Percentiles rank a stretch among this genome's conserved stretches.
phyloP scores from a whole-genome alignment of 2,888 invertebrate genomes.

The Macroteleia sp. region DNA sequence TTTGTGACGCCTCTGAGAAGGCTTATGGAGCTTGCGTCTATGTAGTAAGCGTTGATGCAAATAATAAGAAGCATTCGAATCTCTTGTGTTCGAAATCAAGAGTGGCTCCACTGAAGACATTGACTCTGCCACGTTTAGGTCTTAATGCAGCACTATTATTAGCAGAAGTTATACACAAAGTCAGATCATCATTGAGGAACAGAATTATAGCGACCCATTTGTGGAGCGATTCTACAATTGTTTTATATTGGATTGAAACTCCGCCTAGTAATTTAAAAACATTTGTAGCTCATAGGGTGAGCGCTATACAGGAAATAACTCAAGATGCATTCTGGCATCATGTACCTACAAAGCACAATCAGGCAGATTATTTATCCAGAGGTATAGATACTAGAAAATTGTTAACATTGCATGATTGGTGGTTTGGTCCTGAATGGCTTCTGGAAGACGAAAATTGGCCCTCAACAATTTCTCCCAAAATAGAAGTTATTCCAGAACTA shows the following conservation, averaged over 20 bases:
- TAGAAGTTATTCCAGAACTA: no score
- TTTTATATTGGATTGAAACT: constrained; percentile 31
- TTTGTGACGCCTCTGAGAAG: constrained; percentile 62
- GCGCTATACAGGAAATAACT: background rate
- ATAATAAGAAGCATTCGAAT: background rate
- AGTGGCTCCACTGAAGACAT: constrained; percentile 33
- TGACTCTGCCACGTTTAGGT: constrained; percentile 39
- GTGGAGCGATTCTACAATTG: constrained; percentile 38
- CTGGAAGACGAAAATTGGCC: no score
- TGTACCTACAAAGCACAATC: background rate
- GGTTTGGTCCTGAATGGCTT: no score
- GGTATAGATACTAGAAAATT: no score
- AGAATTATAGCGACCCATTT: background rate
- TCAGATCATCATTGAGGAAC: background rate
- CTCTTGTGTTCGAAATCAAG: constrained; percentile 62
- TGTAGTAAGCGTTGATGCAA: background rate
- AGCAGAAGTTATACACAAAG: background rate
- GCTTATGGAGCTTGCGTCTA: constrained; percentile 69
- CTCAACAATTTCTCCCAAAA: no score
- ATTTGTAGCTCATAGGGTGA: background rate
- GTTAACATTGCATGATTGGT: no score
- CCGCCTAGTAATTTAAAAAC: constrained; percentile 15
- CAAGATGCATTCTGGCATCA: background rate
- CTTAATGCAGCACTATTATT: constrained; percentile 32
- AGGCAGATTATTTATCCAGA: no score